phyloP scores from a whole-genome alignment of 1,140 invertebrate species.

The Aphis craccivora region DNA sequence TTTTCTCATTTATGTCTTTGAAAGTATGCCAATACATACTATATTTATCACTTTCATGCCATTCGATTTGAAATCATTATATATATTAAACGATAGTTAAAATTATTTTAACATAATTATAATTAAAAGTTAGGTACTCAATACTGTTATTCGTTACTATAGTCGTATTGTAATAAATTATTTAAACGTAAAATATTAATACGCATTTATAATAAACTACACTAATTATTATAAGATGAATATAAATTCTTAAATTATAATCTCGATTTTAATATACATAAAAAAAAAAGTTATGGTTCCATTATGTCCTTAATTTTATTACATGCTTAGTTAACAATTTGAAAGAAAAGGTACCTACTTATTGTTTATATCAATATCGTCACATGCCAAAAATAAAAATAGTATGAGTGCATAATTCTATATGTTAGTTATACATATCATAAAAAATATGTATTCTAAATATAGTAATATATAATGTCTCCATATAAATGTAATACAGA shows the following conservation, averaged over 20 bases:
- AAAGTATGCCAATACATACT: conserved; percentile 47
- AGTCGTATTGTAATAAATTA: background rate
- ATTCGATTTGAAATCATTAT: conserved; percentile 14
- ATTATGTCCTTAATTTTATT: background rate
- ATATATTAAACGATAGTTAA: background rate
- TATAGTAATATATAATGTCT: background rate
- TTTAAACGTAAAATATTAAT: background rate
- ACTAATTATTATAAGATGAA: background rate
- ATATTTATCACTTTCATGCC: conserved; percentile 30
- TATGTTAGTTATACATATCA: background rate
- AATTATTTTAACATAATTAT: background rate
- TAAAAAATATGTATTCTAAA: background rate
- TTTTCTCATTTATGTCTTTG: conserved; percentile 35
- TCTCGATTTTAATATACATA: no score
- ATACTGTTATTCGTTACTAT: background rate
- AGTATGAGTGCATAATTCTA: background rate
- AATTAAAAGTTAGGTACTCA: background rate
- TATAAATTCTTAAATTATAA: background rate
- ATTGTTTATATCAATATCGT: background rate
- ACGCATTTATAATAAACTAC: no score
- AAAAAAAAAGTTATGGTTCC: background rate
- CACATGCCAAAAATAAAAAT: conserved; percentile 14
- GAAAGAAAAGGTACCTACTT: background rate
- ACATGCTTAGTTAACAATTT: background rate
- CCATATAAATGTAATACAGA: background rate